Evolutionary conservation across 2,888 invertebrate genomes (phyloP), one percentile per base, ranked within the genome.

Genomic region (Synergus umbraculus): DNA sequence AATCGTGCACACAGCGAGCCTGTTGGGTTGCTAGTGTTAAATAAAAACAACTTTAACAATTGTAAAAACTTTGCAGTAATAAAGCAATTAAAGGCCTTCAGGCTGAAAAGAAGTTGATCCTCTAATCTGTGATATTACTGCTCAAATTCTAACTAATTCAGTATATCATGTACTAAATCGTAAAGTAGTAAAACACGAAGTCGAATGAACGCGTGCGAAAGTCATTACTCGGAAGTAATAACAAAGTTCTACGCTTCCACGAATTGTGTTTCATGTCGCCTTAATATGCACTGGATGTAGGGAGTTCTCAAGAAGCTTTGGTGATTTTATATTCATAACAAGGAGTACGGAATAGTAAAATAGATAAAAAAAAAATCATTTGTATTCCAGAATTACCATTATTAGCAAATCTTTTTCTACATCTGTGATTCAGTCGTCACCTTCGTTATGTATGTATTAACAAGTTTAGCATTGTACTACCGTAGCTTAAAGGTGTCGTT

Each of bases 401-500:
- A 37, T 22, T 37, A 22, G 60, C 4, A 22, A 22, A 60, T 22
- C 12, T 60, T 22, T 22, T 10, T 4, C 10, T 22, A 22, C 22
- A 60, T 49, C 37, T 46, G 46, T 65, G 49, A 78, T 77, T 69
- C 46, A 81, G 64, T 41, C 41, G 73, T 69, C 22, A 60, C 41
- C 76, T 29, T 5, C 22, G 46, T 65, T 73, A 37, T 73, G 22
- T 54, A 15, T 15, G 49, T 37, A 54, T 12, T 54, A 73, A 73
- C 73, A 37, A 54, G 73, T 29, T 37, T 73, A 54, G 73, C 29
- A 37, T n/a, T 49, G 49, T 44, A 54, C 9, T 37, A 29, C 10
- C 37, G 37, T 37, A 73, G 37, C 49, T 54, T 37, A 73, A 84
- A 83, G 82, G 83, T 85, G 85, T 86, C 85, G 86, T 86, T 88